Percentiles rank a stretch among this genome's conserved stretches.
Evolutionary conservation across 1,140 invertebrate genomes (phyloP).

Genomic region (Solen grandis): DNA sequence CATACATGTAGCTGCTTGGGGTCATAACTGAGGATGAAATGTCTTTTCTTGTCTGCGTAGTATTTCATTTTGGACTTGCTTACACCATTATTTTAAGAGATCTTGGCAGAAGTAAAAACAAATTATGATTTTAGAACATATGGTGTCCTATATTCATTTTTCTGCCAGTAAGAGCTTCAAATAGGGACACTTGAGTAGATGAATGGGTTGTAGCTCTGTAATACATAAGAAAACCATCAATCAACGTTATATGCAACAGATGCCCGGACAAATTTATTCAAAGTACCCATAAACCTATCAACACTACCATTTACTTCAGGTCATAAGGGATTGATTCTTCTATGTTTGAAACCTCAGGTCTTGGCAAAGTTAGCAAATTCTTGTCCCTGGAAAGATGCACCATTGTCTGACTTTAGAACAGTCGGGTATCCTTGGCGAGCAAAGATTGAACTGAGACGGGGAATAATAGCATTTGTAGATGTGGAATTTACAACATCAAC

Average conservation of each 20-base stretch:
- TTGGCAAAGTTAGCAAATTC: no score
- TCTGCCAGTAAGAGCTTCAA: no score
- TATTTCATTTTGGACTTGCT: no score
- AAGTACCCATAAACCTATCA: slow-evolving; percentile 61
- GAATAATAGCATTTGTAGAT: slow-evolving; percentile 48
- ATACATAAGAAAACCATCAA: slow-evolving; percentile 55
- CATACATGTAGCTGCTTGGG: slow-evolving; percentile 43
- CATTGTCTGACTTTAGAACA: no score
- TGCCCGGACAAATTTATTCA: slow-evolving; percentile 13
- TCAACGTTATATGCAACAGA: slow-evolving; percentile 9
- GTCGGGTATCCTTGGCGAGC: slow-evolving; percentile 40
- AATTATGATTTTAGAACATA: slow-evolving; percentile 8
- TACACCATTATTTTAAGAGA: no score
- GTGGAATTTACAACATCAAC: slow-evolving; percentile 63
- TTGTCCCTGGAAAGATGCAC: no score
- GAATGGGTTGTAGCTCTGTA: no score
- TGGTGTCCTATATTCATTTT: no score
- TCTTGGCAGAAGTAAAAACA: background rate
- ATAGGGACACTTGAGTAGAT: slow-evolving; percentile 42
- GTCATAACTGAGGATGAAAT: background rate
- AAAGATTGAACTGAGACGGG: slow-evolving; percentile 58
- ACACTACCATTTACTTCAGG: slow-evolving; percentile 54
- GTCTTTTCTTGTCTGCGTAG: no score
- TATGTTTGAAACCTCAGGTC: no score
- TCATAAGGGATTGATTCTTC: slow-evolving; percentile 56